These are phyloP conservation scores for Tinamus guttatus DNA, from an alignment of 2,113 vertebrate genomes.

Conservation along the genomic window DNA sequence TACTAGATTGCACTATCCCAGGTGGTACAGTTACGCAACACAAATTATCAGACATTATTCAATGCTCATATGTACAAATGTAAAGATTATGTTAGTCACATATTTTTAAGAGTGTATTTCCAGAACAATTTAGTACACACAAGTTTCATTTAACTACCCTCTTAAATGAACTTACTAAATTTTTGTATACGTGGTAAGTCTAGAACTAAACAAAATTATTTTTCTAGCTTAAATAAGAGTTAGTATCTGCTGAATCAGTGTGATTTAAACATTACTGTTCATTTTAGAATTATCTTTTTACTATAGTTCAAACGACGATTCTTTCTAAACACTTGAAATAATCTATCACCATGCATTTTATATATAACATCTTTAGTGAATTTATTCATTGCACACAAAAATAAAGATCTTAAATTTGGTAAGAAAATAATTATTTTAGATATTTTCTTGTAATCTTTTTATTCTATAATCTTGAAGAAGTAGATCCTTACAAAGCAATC, in stretches of 20 bases:
- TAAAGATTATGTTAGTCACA: slow-evolving; percentile 13
- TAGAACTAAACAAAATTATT: slow-evolving; percentile 1
- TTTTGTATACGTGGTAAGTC: background rate
- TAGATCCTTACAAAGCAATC: slow-evolving; percentile 9
- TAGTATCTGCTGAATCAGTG: slow-evolving; percentile 46
- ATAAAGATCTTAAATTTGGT: slow-evolving; percentile 25
- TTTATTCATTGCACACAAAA: slow-evolving; percentile 22
- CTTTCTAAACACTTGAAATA: background rate
- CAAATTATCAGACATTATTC: slow-evolving; percentile 19
- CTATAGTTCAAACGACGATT: background rate
- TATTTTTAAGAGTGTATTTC: slow-evolving; percentile 44
- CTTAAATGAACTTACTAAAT: slow-evolving; percentile 8
- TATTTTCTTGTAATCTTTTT: slow-evolving; percentile 11
- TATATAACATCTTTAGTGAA: background rate
- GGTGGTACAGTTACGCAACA: slow-evolving; percentile 16
- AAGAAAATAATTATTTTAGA: slow-evolving; percentile 7
- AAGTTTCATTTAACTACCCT: background rate
- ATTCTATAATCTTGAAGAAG: slow-evolving; percentile 34
- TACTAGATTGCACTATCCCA: background rate
- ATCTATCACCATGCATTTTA: background rate
- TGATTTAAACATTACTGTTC: background rate
- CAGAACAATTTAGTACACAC: slow-evolving; percentile 6
- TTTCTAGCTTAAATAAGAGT: slow-evolving; percentile 45
- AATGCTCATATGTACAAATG: slow-evolving; percentile 46
- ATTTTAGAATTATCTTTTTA: background rate